Conservation (phyloP, 2,797 vertebrate genomes). For the Hydrolagus colliei region DNA sequence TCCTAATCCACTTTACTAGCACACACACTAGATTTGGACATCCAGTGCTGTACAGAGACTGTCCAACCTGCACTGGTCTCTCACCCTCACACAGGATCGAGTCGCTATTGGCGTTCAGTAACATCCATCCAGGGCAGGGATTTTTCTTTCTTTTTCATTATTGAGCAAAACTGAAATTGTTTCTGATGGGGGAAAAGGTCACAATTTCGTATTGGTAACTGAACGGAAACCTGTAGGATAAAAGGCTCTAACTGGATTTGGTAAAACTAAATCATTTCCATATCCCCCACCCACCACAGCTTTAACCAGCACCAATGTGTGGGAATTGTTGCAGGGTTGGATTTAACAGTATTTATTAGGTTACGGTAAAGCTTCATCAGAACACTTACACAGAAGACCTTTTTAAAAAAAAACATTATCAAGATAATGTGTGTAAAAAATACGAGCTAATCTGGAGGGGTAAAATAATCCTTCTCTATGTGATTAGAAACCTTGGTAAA, state of each 20-base stretch:
- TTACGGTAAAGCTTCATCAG: too few relatives aligned
- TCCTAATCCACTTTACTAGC: slow-evolving; percentile 16
- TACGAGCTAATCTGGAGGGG: too few relatives aligned
- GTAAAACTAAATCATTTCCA: neutral
- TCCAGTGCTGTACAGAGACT: neutral
- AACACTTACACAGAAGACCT: too few relatives aligned
- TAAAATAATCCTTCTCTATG: too few relatives aligned
- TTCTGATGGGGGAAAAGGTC: neutral
- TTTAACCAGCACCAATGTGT: too few relatives aligned
- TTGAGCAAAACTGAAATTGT: slow-evolving; percentile 15
- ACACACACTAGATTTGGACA: neutral
- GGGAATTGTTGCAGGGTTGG: too few relatives aligned
- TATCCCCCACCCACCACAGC: too few relatives aligned
- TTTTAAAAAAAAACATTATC: too few relatives aligned
- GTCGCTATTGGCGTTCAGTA: slow-evolving; percentile 2
- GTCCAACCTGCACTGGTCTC: neutral
- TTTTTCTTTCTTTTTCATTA: neutral
- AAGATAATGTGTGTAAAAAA: too few relatives aligned
- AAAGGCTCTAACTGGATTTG: neutral
- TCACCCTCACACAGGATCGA: neutral
- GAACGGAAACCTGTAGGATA: neutral
- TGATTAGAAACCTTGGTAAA: too few relatives aligned
- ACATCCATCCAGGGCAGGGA: neutral
- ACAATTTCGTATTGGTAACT: slow-evolving; percentile 7
- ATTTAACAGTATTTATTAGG: too few relatives aligned